Evolutionary conservation across 1,140 invertebrate genomes (phyloP).

Genomic region (Megalopta genalis): DNA sequence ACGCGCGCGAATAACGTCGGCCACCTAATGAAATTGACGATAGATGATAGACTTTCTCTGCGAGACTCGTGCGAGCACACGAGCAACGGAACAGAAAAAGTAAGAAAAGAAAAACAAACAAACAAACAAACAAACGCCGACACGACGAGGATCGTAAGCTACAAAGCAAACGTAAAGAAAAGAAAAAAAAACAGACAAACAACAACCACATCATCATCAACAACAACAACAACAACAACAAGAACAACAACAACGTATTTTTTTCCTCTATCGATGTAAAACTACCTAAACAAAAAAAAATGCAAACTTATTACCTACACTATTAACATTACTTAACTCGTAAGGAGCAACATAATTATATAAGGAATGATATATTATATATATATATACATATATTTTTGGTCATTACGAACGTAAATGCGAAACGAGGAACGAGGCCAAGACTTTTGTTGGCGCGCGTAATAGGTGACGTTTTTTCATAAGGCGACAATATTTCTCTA

Average conservation of each 20-base stretch:
- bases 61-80: not conserved
- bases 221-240: slow-evolving; percentile 44
- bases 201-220: not conserved
- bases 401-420: slow-evolving; percentile 78
- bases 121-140: slow-evolving; percentile 5
- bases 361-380: slow-evolving; percentile 78
- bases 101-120: too few species aligned
- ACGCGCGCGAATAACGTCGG: slow-evolving; percentile 31
- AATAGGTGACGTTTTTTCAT: slow-evolving; percentile 75
- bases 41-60: not conserved
- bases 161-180: not conserved
- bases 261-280: slow-evolving; percentile 79
- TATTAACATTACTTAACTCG: slow-evolving; percentile 79
- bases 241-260: slow-evolving; percentile 72
- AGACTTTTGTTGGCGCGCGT: slow-evolving; percentile 75
- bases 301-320: slow-evolving; percentile 73
- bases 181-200: not conserved
- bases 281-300: slow-evolving; percentile 70
- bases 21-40: not conserved
- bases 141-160: not conserved
- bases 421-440: slow-evolving; percentile 68
- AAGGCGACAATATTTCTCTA: slow-evolving; percentile 79
- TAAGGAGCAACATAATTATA: slow-evolving; percentile 78
- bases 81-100: not conserved
- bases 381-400: slow-evolving; percentile 80